These are phyloP conservation scores for Melikaiella ostensackeni DNA, from an alignment of 2,888 invertebrate genomes.

Conservation along the genomic window DNA sequence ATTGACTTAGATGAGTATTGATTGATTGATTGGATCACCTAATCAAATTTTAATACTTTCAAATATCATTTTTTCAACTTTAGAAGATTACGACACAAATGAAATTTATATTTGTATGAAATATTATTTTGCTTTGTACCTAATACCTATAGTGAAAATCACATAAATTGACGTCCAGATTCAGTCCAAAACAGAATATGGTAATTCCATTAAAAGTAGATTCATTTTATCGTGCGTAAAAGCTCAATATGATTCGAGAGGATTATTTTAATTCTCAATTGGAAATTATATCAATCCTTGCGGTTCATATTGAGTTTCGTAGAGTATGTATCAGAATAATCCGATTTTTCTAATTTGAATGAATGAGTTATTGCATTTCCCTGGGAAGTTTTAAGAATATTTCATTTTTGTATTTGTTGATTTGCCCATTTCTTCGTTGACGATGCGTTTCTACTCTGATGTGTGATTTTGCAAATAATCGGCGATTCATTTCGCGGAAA, in stretches of 20 bases:
- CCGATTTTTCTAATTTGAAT: not conserved
- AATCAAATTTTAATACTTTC: too few species aligned
- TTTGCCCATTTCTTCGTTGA: not conserved
- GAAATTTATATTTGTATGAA: not conserved
- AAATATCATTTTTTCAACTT: too few species aligned
- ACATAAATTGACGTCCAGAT: too few species aligned
- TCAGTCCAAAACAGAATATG: not conserved
- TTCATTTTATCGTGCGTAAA: not conserved
- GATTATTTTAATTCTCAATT: not conserved
- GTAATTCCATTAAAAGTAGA: not conserved
- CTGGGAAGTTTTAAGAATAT: not conserved
- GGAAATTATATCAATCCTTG: not conserved
- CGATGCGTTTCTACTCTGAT: not conserved
- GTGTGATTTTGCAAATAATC: slow-evolving; percentile 7
- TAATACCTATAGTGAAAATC: too few species aligned
- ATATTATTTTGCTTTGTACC: not conserved
- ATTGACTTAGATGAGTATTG: too few species aligned
- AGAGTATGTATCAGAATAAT: slow-evolving; percentile 7
- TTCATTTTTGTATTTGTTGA: not conserved
- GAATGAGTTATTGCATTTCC: not conserved
- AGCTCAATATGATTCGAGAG: not conserved
- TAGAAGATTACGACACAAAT: not conserved
- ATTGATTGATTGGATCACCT: too few species aligned
- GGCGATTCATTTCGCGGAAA: not conserved
- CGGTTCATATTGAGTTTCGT: not conserved